Base-by-base conservation (phyloP, 2,797 vertebrate species). In the Coreius guichenoti region DNA sequence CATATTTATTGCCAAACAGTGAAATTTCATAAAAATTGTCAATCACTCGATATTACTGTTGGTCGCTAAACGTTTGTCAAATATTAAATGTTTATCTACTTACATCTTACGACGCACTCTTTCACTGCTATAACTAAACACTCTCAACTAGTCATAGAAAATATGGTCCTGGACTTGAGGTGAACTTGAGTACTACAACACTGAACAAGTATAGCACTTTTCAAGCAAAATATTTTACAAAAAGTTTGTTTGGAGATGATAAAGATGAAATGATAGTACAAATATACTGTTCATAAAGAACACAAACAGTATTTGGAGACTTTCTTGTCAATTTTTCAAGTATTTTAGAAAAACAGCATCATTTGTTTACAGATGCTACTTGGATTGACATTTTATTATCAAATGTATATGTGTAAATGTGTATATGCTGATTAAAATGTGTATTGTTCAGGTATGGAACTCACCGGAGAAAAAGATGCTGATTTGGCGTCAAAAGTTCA, bases 401-500 rank as follows among this genome's bases (percentile, higher is more conserved):
- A 17, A 7, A 63, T 43, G 23, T 74, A 33, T 16, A 8, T 61
- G 21, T 3, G 76, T 86, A 43, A 79, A 26, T 88, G 51, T 80
- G 73, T 86, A 45, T 67, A 33, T 80, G 70, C 26, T 65, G 74
- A 29, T 67, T 58, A 2, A 77, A 76, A 31, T 56, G 17, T 63
- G 21, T 69, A 0, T 76, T 23, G 9, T 87, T 3, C 91, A 99
- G 98, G 98, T 88, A 97, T 99, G 43, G 98, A 99, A 91, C 94
- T 99, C 81, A 96, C 96, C 68, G 96, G 95, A 39, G 98, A 99
- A 91, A 97, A 96, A 54, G 98, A 98, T 89, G 95, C 97, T 2
- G 96, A 97, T 84, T 94, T 99, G 85, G 95, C 97, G 0, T 94
- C 97, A 21, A 97, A 98, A 94, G 97, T 99, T 81, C 98, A 99